Base-by-base conservation (phyloP, 1,140 invertebrate genomes). In the Bilobella aurantiaca region DNA sequence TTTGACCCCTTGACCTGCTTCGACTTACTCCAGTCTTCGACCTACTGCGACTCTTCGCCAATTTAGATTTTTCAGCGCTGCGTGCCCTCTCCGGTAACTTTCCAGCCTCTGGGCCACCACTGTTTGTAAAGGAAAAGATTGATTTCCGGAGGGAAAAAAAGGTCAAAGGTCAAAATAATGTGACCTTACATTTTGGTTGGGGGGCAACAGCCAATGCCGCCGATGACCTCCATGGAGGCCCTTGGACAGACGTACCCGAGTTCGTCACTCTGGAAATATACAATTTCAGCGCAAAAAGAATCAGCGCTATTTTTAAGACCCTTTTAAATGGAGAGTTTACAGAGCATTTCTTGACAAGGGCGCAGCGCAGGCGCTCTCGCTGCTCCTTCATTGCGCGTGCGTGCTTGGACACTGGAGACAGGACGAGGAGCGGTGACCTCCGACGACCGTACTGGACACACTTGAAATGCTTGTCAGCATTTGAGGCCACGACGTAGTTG, bases 401-500 rank as follows among this genome's bases (percentile, higher is more conserved):
- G 25, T 62, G 59, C 28, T 62, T 62, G 25, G 59, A 62, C 25
- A 14, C 14, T 18, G 29, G 8, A 23, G 23, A 25, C 14, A 62
- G 32, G 14, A 62, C 64, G 3, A 73, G 42, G 1, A 73, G 56
- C 1, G 71, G 71, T 31, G 59, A 63, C 27, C 60, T 57, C 59
- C 56, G 62, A 49, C 68, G 63, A 2, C 66, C 69, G 42, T 73
- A 73, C 30, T 62, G 53, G 23, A 66, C 68, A 62, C 61, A 67
- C 58, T 73, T 70, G 53, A 73, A 73, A 29, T 29, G 21, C 34
- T 68, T 71, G 18, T 71, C 66, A 42, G 66, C 65, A 34, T 67
- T 73, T 18, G 66, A 63, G 2, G 67, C 68, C 0, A 73, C 68
- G 0, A 73, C 71, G 32, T 73, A 73, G 32, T 70, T 70, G 32